Base-by-base conservation (phyloP, 1,140 invertebrate genomes). In the Pogonognathellus flavescens region DNA sequence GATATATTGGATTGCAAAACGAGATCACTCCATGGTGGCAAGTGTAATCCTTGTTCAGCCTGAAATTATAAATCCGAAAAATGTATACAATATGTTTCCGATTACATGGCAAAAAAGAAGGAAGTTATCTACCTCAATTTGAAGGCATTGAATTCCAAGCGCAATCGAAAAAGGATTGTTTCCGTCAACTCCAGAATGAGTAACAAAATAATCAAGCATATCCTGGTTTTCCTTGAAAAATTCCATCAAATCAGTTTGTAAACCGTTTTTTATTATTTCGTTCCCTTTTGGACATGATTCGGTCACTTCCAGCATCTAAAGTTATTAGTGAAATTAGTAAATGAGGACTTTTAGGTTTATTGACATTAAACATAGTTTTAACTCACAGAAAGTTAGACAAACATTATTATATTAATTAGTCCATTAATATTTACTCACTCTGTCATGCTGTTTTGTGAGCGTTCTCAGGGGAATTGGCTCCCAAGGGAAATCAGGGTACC, bases 401-500 rank as follows among this genome's bases (percentile, higher is more conserved):
- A 62, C n/a, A 9, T n/a, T n/a, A 13, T 20, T 20, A n/a, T n/a
- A n/a, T 10, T 20, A n/a, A n/a, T 9, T 62, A 20, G 13, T n/a
- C 10, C 2, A n/a, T 62, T 18, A 20, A 22, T 8, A 66, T 8
- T 0, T 41, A 4, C 70, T 89, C 90, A 96, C 89, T 86, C 93
- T 89, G 91, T 97, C 96, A 22, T 92, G 84, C 1, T 91, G 88
- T 90, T 94, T 92, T 0, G 95, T 94, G 20, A 92, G 88, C 0
- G 96, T 96, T 88, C 97, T 96, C 8, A 98, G 92, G 0, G 97
- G 96, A 89, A 98, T 95, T 0, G 97, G 97, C 31, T 41, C 96
- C 97, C 97, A 98, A 10, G 91, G 89, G 1, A 97, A 90, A 7
- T 93, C 87, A 0, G 88, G 82, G 89, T 96, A 93, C 95, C 96